Evolutionary conservation across 2,888 invertebrate genomes (phyloP), one percentile per base, ranked within the genome.

Genomic region (Panorpa germanica): DNA sequence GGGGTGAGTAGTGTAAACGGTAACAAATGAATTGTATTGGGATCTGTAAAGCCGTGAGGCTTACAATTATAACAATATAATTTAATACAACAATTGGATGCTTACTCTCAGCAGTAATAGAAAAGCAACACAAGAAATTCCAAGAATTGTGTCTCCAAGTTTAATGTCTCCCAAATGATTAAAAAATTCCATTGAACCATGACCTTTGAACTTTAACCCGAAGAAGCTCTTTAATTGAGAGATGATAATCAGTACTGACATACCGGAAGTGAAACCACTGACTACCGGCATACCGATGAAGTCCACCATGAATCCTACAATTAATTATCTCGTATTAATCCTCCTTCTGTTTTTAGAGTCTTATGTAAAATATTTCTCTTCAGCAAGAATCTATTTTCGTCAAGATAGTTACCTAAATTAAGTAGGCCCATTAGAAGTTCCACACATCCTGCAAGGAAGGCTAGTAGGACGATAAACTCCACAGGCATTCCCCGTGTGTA

Each of bases 271-370:
- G 50, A 86, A 86, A 2, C 81, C 83, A 39, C 74, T 74, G 11
- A 77, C 77, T 29, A 85, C 80, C 7, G 83, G 73, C 15, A 73
- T 63, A 1, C 85, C 81, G 41, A 86, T 85, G 45, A 85, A 73
- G 42, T 80, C 80, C 32, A 85, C 75, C 39, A 85, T 55, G 50
- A 83, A 82, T 30, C 83, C 85, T 83, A n/a, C n/a, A n/a, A n/a
- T n/a, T n/a, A n/a, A n/a, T n/a, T n/a, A n/a, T n/a, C n/a, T n/a
- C n/a, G n/a, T n/a, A n/a, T 10, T 4, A 21, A 3, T 4, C n/a
- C 21, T n/a, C 9, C 21, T 4, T 3, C 21, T 21, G 21, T 4
- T 4, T 21, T 4, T 4, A 21, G 11, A 21, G 16, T 29, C n/a
- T 23, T 25, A 28, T 25, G 28, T 34, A 29, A 18, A 12, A 26